Evolutionary conservation across 1,140 invertebrate genomes (phyloP).

Genomic region (Aporrectodea caliginosa): DNA sequence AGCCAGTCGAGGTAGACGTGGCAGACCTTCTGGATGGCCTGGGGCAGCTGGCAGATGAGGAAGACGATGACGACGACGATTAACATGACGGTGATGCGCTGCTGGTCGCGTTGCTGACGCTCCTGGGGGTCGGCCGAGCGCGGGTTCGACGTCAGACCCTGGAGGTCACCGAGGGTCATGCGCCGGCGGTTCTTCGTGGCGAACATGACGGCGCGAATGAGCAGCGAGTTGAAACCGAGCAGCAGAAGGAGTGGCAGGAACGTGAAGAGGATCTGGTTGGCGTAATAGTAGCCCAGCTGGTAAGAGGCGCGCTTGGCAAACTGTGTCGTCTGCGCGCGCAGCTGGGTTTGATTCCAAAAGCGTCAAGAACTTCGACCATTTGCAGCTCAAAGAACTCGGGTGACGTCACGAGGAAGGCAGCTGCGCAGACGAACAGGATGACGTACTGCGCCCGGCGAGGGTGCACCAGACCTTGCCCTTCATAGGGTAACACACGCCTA

Average conservation of each 20-base stretch:
- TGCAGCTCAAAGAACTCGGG: conserved; percentile 64
- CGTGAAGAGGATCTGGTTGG: conserved; percentile 63
- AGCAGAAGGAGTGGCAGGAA: conserved; percentile 66
- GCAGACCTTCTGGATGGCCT: conserved; percentile 29
- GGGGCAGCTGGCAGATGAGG: conserved; percentile 30
- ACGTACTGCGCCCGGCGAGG: conserved; percentile 57
- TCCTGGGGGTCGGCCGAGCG: conserved; percentile 42
- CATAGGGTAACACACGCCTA: conserved; percentile 73
- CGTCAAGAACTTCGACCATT: not conserved
- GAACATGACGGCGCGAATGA: conserved; percentile 29
- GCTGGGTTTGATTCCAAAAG: not conserved
- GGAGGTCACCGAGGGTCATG: conserved; percentile 64
- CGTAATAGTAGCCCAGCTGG: conserved; percentile 61
- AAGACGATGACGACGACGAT: conserved; percentile 34
- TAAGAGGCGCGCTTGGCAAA: conserved; percentile 60
- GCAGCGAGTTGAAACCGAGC: conserved; percentile 65
- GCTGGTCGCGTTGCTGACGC: conserved; percentile 22
- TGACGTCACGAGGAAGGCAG: conserved; percentile 62
- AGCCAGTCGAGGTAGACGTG: not conserved
- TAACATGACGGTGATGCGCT: conserved; percentile 30
- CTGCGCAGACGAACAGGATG: conserved; percentile 61
- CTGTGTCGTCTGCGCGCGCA: conserved; percentile 26
- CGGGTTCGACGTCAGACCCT: conserved; percentile 61
- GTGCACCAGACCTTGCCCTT: conserved; percentile 69
- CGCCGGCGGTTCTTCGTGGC: conserved; percentile 11